Evolutionary conservation across 2,797 vertebrate species (phyloP).

Genomic region (Xenops minutus): DNA sequence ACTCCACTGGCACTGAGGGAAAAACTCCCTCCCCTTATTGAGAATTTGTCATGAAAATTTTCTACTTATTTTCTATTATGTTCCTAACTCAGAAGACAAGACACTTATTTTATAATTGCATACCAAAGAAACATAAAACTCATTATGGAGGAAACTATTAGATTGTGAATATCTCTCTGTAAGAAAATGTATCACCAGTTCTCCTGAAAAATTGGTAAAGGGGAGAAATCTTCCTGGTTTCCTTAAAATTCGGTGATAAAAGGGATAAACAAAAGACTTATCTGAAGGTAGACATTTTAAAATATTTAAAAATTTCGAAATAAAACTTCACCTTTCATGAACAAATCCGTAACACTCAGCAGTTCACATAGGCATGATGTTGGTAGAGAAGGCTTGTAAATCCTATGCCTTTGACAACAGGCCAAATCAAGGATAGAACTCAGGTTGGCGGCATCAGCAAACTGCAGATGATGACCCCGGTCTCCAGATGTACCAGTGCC

Average conservation of each 20-base stretch:
- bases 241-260: neutral
- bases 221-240: neutral
- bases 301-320: neutral
- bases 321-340: neutral
- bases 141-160: neutral
- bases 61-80: neutral
- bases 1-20: neutral
- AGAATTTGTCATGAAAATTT: neutral
- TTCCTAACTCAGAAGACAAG: neutral
- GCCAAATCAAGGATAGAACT: neutral
- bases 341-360: neutral
- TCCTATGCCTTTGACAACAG: rapidly evolving
- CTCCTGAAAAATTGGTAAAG: neutral
- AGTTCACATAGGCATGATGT: neutral
- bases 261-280: neutral
- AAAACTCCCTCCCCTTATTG: neutral
- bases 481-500: neutral
- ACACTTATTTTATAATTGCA: neutral
- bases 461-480: neutral
- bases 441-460: rapidly evolving
- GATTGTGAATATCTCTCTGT: neutral
- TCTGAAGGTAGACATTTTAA: neutral
- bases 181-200: neutral
- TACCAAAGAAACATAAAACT: neutral
- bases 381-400: neutral